A percentile compares a stretch with the other conserved stretches of the same genome.
These are phyloP conservation scores for Leptoteleia sp. DNA, from an alignment of 1,140 invertebrate species.

Conservation along the genomic window DNA sequence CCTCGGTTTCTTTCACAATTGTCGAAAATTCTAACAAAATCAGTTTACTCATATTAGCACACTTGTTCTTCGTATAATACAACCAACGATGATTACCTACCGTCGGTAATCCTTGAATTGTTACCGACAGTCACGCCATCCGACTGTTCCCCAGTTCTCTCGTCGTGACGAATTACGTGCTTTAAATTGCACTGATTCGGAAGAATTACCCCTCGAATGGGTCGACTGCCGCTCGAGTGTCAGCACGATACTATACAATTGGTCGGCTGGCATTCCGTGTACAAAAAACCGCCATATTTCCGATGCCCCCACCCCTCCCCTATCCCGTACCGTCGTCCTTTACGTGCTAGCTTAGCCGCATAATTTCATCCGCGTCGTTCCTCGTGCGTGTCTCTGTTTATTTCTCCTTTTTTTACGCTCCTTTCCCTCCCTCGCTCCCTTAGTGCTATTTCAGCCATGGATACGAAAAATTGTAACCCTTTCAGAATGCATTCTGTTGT, in stretches of 20 bases:
- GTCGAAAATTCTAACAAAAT: too few relatives aligned
- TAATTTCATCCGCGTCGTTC: constrained; percentile 23
- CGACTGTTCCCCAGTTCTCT: constrained; percentile 8
- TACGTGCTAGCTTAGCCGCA: constrained; percentile 27
- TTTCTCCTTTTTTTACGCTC: constrained; percentile 5
- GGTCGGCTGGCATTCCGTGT: constrained; percentile 12
- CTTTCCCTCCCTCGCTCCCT: neutral
- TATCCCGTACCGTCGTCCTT: constrained; percentile 2
- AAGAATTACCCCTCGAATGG: constrained; percentile 20
- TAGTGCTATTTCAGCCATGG: constrained; percentile 17
- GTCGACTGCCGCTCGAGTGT: constrained; percentile 21
- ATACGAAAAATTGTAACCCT: constrained; percentile 25
- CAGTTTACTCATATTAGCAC: too few relatives aligned
- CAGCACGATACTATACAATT: constrained; percentile 37
- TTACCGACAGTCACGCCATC: constrained; percentile 24
- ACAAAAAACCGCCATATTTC: constrained; percentile 38
- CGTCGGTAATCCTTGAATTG: constrained; percentile 16
- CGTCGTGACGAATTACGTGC: constrained; percentile 28
- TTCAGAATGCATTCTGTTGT: neutral
- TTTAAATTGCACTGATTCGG: constrained; percentile 7
- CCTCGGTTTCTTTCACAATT: too few relatives aligned
- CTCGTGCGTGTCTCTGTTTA: constrained; percentile 8
- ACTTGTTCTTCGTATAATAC: too few relatives aligned
- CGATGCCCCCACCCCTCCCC: constrained; percentile 4
- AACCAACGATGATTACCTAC: too few relatives aligned